Base-by-base conservation (phyloP, 2,888 invertebrate genomes). In the Chymomyza amoena region DNA sequence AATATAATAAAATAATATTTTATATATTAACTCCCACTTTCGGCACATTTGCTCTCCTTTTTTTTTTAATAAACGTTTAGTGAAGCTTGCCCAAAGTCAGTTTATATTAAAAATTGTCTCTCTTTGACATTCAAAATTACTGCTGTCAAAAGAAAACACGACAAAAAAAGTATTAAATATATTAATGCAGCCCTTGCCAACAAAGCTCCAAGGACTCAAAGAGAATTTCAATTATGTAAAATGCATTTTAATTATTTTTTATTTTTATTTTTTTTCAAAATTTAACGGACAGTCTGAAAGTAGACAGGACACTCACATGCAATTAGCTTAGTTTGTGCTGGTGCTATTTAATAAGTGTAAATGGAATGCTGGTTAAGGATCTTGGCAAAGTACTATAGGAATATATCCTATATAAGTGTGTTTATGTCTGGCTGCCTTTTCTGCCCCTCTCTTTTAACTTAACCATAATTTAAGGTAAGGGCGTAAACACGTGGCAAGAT, bases 331-430 rank as follows among this genome's bases (percentile, higher is more conserved):
- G 39, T 45, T 45, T 45, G 39, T 45, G 13, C 13, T 68, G 77
- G 71, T 88, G 88, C 86, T 81, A 86, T 88, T 84, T 86, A 84
- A 84, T 13, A 45, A 13, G 39, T 4, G 0, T 2, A 45, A 45
- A 45, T 45, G 39, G 4, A 45, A 10, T 13, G 39, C 39, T 13
- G 39, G 39, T 45, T n/a, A 13, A 45, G 39, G 39, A 13, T 45
- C 39, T 13, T 32, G 32, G 32, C 9, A 6, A 9, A 32, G 32
- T 32, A 4, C 32, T 32, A 32, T 6, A 32, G 9, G 1, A 32
- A 1, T 32, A 7, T 88, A 84, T 88, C 88, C 88, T 86, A 5
- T 76, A 77, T 84, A 83, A 83, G 80, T 84, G 69, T 50, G 39
- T 45, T 6, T 45, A 4, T 13, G 39, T 45, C 39, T 45, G 2